phyloP scores from a whole-genome alignment of 2,113 vertebrate genomes.

The Sarotherodon lohbergeri region DNA sequence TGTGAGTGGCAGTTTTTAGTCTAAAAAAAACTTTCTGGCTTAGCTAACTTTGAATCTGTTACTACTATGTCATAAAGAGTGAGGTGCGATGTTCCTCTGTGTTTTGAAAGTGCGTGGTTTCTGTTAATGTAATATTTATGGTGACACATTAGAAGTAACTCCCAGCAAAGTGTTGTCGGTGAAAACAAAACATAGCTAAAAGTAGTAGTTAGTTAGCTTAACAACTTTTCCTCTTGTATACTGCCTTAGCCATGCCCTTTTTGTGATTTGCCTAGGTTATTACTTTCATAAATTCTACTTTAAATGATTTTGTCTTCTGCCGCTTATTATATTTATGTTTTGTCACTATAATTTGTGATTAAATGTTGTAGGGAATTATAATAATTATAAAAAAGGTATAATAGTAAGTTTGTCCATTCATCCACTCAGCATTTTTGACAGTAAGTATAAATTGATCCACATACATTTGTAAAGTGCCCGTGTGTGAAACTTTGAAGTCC shows the following conservation, averaged over 20 bases:
- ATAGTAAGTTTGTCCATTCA: not conserved
- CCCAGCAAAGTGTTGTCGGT: not conserved
- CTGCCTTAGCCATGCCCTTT: not conserved
- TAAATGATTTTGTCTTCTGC: not conserved
- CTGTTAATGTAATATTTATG: not conserved
- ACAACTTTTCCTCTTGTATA: constrained; percentile 41
- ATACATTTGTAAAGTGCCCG: not conserved
- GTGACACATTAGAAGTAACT: not conserved
- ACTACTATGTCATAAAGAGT: not conserved
- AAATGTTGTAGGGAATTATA: not conserved
- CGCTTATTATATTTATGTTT: not conserved
- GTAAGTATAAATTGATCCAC: not conserved
- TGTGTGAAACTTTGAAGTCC: not conserved
- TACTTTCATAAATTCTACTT: not conserved
- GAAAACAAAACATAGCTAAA: not conserved
- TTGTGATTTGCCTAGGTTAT: not conserved
- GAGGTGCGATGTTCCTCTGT: not conserved
- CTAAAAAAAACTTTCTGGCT: not conserved
- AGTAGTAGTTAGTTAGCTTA: constrained; percentile 26
- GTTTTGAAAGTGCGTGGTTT: not conserved
- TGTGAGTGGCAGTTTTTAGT: constrained; percentile 46
- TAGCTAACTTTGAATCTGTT: not conserved
- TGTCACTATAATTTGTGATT: not conserved
- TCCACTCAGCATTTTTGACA: not conserved
- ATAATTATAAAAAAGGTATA: not conserved